Base-by-base conservation (phyloP, 2,797 vertebrate species). In the Benthosema pterotum region DNA sequence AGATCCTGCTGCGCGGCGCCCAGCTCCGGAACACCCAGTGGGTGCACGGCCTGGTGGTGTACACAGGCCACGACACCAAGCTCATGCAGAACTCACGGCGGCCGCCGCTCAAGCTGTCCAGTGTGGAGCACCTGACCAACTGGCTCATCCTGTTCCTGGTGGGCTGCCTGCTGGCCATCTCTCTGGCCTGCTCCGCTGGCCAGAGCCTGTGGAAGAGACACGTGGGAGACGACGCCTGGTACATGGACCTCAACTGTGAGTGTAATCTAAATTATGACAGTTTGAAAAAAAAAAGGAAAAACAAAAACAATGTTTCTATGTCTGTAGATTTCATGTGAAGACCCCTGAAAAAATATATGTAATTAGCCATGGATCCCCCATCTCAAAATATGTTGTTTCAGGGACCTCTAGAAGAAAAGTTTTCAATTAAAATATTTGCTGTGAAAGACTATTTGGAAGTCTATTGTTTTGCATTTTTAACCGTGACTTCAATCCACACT, bases 71-170 rank as follows among this genome's bases (percentile, higher is more conserved):
- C 18, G 94, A 96, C 84, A 96, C 95, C 77, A 96, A 96, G 78
- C 93, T 96, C 59, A 95, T 96, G 94, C 95, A 96, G 94, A 96
- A 96, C 80, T 95, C 94, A 50, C 96, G 94, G 71, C 92, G 90
- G 46, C 94, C 95, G 18, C 95, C 95, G 22, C 90, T 96, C 74
- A 96, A 96, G 81, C 89, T 95, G 69, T 96, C 95, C 65, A 95
- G 95, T 5, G 94, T 96, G 77, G 95, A 96, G 78, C 87, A 91
- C 68, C 95, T 96, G 77, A 96, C 95, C 0, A 96, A 96, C 83
- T 88, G 95, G 52, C 95, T 95, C 70, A 96, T 96, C 84, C 85
- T 96, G 59, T 92, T 95, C 79, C 87, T 96, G 64, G 95, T 96
- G 67, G 93, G 94, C 79, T 94, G 94, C 70, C 91, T 96, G 71